A percentile compares a stretch with the other conserved stretches of the same genome.
phyloP scores from a whole-genome alignment of 2,888 invertebrate genomes.

The Eilema caniola region DNA sequence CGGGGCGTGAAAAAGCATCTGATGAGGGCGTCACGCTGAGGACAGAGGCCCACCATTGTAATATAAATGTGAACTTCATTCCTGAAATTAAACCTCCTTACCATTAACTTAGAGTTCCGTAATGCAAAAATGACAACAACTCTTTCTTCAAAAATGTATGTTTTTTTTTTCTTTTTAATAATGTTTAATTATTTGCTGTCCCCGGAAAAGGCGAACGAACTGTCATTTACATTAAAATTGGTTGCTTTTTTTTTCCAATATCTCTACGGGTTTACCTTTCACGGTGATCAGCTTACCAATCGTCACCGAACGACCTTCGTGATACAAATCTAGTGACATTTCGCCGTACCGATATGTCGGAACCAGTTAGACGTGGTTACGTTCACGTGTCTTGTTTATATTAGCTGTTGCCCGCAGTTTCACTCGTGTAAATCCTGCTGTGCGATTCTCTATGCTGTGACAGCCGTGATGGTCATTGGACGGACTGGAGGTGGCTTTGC shows the following conservation, averaged over 20 bases:
- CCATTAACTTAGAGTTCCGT: no score
- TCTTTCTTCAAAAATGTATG: no score
- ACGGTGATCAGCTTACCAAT: constrained; percentile 2
- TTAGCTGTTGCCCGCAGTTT: background rate
- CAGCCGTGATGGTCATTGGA: no score
- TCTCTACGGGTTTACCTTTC: constrained; percentile 6
- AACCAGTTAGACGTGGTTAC: constrained; percentile 17
- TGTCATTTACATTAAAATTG: background rate
- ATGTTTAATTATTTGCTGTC: background rate
- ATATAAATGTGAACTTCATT: no score
- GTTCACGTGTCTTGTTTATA: background rate
- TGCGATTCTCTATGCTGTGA: no score
- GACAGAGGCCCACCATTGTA: no score
- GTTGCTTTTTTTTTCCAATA: background rate
- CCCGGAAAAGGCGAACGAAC: background rate
- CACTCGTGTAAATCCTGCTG: background rate
- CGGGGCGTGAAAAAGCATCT: no score
- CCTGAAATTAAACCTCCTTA: no score
- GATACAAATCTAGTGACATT: constrained; percentile 38
- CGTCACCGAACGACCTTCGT: constrained; percentile 32
- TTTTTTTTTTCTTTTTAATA: no score
- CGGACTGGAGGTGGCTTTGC: no score
- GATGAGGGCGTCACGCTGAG: no score
- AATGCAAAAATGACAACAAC: no score
- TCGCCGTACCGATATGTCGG: constrained; percentile 15